A percentile compares a stretch with the other conserved stretches of the same genome.
Evolutionary conservation across 2,888 invertebrate species (phyloP).

Genomic region (Cotesia congregata): DNA sequence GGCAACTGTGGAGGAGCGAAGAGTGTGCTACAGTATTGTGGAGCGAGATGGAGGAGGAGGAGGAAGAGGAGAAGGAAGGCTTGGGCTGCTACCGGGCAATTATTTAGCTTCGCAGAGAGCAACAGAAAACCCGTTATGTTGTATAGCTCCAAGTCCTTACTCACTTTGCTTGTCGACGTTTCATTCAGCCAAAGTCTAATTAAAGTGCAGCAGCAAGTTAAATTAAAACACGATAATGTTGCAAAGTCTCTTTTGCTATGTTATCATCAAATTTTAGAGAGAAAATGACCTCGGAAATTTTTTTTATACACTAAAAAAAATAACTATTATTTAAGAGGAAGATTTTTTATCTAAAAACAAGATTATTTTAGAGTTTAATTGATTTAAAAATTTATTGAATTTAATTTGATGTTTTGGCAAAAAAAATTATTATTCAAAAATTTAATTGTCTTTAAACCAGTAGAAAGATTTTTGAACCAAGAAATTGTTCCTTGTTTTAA

Average conservation of each 20-base stretch:
- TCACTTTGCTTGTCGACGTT: conserved; percentile 56
- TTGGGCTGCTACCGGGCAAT: conserved; percentile 51
- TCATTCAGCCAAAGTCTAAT: conserved; percentile 67
- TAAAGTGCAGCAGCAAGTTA: conserved; percentile 69
- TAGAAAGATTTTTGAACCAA: too few relatives aligned
- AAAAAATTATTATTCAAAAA: too few relatives aligned
- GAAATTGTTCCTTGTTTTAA: too few relatives aligned
- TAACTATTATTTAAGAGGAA: too few relatives aligned
- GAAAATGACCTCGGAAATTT: neutral
- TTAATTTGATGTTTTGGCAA: too few relatives aligned
- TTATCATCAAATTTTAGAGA: neutral
- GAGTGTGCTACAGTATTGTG: conserved; percentile 21
- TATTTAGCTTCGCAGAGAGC: conserved; percentile 53
- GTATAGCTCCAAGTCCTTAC: conserved; percentile 47
- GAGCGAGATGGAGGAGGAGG: conserved; percentile 36
- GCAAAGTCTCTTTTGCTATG: conserved; percentile 48
- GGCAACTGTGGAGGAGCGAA: neutral
- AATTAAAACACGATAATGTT: conserved; percentile 69
- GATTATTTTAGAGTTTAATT: too few relatives aligned
- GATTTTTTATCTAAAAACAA: too few relatives aligned
- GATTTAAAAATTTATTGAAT: too few relatives aligned
- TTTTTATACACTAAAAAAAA: too few relatives aligned
- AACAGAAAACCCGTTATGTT: conserved; percentile 40
- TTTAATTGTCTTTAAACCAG: too few relatives aligned
- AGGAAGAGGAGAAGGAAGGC: conserved; percentile 39